Base-by-base conservation (phyloP, 2,888 invertebrate species). In the Leucozona laternaria region DNA sequence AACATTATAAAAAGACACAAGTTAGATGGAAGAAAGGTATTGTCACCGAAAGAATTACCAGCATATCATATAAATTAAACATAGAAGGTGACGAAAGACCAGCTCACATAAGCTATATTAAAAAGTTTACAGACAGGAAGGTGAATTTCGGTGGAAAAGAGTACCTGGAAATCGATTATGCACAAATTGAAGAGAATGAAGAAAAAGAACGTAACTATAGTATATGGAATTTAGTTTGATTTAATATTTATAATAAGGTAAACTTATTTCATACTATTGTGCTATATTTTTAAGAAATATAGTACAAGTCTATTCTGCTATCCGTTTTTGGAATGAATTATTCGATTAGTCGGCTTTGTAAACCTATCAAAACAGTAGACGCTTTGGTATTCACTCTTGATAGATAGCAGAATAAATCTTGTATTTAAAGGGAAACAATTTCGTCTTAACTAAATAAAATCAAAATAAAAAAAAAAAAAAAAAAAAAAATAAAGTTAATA, bases 91-190 rank as follows among this genome's bases (percentile, higher is more conserved):
- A 91, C 64, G 92, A 92, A 72, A 91, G 91, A 45, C 89, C 92
- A 0, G 92, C 92, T 22, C 92, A 92, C 34, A 90, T 92, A 8
- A 92, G 91, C 81, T 92, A 92, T 62, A 91, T 92, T 40, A 92
- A 92, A 84, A 91, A 91, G 77, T 91, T 90, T 68, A 92, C 91
- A 0, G 90, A 90, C 4, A 90, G 92, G 20, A 92, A 91, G 86
- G 92, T 92, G 8, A 91, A 90, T 43, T 92, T 92, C 60, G 91
- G 92, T 20, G 91, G 90, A 48, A 92, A 92, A 73, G 92, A 92
- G 87, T 92, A 92, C 88, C 89, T 92, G 77, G 92, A 92, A 88
- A 92, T 92, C 22, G 92, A 92, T 78, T 92, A 92, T 81, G 92
- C 91, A 50, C 92, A 92, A 83, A 90, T 92, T 70, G 91, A 90